Conservation (phyloP, 2,888 invertebrate species). For the Phyllotreta striolata region DNA sequence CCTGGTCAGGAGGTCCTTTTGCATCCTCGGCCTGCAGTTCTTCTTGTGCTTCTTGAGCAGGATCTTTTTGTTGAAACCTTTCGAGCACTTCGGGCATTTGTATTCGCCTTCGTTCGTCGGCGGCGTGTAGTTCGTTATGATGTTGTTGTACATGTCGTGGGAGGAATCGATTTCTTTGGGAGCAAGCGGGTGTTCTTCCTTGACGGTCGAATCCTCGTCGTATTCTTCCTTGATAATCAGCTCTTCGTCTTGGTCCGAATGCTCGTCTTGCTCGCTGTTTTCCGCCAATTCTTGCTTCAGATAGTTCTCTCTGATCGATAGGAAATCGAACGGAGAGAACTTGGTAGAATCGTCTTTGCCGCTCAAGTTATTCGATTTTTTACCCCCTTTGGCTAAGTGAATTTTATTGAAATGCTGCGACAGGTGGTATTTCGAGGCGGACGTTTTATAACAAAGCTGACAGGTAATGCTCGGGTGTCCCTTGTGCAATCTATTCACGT, state of each 20-base stretch:
- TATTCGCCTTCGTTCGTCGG: slow-evolving; percentile 62
- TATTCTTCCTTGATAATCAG: slow-evolving; percentile 33
- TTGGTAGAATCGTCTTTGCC: slow-evolving; percentile 36
- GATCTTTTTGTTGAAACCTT: slow-evolving; percentile 66
- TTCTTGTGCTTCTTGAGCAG: slow-evolving; percentile 67
- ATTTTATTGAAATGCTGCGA: slow-evolving; percentile 67
- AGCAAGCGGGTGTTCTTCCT: slow-evolving; percentile 38
- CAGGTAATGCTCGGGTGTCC: slow-evolving; percentile 69
- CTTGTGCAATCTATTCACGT: slow-evolving; percentile 67
- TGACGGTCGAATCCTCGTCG: slow-evolving; percentile 23
- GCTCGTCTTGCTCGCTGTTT: slow-evolving; percentile 41
- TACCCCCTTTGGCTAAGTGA: slow-evolving; percentile 55
- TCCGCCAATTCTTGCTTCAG: slow-evolving; percentile 54
- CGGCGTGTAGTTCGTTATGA: slow-evolving; percentile 61
- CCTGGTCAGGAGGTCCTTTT: slow-evolving; percentile 65
- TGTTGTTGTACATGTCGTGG: slow-evolving; percentile 59
- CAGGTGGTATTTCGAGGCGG: slow-evolving; percentile 67
- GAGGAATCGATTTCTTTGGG: slow-evolving; percentile 60
- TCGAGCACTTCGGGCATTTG: slow-evolving; percentile 66
- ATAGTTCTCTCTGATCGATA: slow-evolving; percentile 56
- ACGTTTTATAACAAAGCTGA: slow-evolving; percentile 66
- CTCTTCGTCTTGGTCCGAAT: slow-evolving; percentile 32
- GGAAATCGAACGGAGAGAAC: slow-evolving; percentile 56
- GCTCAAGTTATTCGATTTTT: slow-evolving; percentile 7
- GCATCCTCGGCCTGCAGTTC: slow-evolving; percentile 62